phyloP scores from a whole-genome alignment of 1,140 invertebrate species.

The Rhynchophorus ferrugineus region DNA sequence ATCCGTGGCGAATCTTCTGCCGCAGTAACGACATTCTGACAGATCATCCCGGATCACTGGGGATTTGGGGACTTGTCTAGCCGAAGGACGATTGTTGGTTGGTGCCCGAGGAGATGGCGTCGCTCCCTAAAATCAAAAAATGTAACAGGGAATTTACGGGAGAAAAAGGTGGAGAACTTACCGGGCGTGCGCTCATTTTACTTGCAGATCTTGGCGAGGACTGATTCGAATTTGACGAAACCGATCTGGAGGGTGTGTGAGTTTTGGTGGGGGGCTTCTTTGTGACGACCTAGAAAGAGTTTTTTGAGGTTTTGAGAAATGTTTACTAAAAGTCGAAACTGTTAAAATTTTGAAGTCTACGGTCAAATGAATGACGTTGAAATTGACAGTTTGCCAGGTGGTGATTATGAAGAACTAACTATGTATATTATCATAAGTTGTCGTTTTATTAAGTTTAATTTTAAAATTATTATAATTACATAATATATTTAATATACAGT shows the following conservation, averaged over 20 bases:
- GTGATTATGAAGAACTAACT: too few species aligned
- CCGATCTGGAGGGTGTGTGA: constrained; percentile 3
- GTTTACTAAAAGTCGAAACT: not conserved
- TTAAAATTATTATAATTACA: too few species aligned
- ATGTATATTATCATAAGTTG: too few species aligned
- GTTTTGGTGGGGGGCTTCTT: constrained; percentile 13
- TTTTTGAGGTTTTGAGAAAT: not conserved
- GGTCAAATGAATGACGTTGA: not conserved
- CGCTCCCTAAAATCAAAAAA: constrained; percentile 2
- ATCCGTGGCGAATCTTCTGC: constrained; percentile 68
- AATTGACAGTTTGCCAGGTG: not conserved
- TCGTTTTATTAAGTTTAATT: too few species aligned
- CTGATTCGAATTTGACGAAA: constrained; percentile 4
- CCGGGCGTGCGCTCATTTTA: constrained; percentile 3
- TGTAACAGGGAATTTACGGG: not conserved
- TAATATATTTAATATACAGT: too few species aligned
- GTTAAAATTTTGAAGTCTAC: not conserved
- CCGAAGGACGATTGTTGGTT: constrained; percentile 26
- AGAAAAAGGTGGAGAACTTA: constrained; percentile 1
- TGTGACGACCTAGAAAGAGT: constrained; percentile 1
- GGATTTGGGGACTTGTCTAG: constrained; percentile 31
- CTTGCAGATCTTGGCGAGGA: constrained; percentile 6
- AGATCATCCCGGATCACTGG: constrained; percentile 39
- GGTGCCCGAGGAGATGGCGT: constrained; percentile 12
- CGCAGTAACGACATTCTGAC: constrained; percentile 56